Conservation (phyloP, 1,140 invertebrate species). For the Melanaphis sacchari region DNA sequence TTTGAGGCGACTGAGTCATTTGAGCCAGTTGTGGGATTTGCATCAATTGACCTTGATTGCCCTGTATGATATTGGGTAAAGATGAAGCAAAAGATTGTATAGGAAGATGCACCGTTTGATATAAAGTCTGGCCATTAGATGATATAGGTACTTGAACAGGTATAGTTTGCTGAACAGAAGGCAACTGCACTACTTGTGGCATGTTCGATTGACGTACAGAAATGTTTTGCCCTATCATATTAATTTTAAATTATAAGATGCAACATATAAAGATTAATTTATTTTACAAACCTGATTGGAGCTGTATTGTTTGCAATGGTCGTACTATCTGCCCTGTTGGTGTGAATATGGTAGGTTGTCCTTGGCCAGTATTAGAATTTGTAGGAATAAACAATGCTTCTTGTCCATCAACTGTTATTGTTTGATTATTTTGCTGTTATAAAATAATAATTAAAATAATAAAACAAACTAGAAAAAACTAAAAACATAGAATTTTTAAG, state of each 20-base stretch:
- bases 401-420: conserved; percentile 90
- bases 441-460: not conserved
- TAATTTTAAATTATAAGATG: not conserved
- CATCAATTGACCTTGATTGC: conserved; percentile 73
- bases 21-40: conserved; percentile 69
- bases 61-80: conserved; percentile 66
- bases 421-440: conserved; percentile 70
- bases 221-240: conserved; percentile 66
- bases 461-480: not conserved
- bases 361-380: conserved; percentile 53
- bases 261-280: conserved; percentile 61
- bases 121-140: conserved; percentile 88
- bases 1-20: conserved; percentile 68
- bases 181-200: conserved; percentile 77
- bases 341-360: conserved; percentile 65
- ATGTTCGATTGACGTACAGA: conserved; percentile 69
- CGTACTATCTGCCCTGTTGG: conserved; percentile 73
- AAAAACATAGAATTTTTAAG: not conserved
- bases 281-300: conserved; percentile 62
- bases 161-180: conserved; percentile 77
- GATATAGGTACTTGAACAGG: conserved; percentile 92
- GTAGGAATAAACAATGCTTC: conserved; percentile 78
- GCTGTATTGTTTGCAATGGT: conserved; percentile 65
- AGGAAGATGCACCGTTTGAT: conserved; percentile 91
- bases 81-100: conserved; percentile 75